phyloP scores from a whole-genome alignment of 2,888 invertebrate genomes.

The Zele albiditarsus region DNA sequence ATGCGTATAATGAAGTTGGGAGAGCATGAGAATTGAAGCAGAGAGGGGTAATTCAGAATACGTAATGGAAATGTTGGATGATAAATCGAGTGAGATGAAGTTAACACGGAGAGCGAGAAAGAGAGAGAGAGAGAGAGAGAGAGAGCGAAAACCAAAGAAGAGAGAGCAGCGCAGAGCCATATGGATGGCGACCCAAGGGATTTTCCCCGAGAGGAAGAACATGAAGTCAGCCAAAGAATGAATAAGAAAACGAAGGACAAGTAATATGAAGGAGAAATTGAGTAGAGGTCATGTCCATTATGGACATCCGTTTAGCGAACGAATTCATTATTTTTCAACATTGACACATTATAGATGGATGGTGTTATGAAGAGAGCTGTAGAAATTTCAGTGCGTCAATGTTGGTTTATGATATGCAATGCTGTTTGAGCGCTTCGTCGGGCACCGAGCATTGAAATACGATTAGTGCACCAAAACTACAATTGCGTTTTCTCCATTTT shows the following conservation, averaged over 20 bases:
- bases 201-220: not conserved
- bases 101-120: not conserved
- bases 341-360: slow-evolving; percentile 10
- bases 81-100: slow-evolving; percentile 39
- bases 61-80: slow-evolving; percentile 30
- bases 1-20: not conserved
- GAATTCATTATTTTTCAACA: slow-evolving; percentile 4
- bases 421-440: not conserved
- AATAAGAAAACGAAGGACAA: not conserved
- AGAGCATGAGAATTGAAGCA: not conserved
- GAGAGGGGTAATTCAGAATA: not conserved
- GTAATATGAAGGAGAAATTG: not conserved
- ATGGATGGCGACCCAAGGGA: not conserved
- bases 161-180: not conserved
- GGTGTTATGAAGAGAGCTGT: too few species aligned
- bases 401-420: not conserved
- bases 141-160: not conserved
- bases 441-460: slow-evolving; percentile 6
- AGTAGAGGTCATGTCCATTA: not conserved
- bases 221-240: not conserved
- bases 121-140: slow-evolving; percentile 1
- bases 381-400: slow-evolving; percentile 19
- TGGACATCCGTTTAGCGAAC: not conserved
- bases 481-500: not conserved
- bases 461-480: not conserved